Percentiles rank a stretch among this genome's conserved stretches.
Evolutionary conservation across 2,113 vertebrate genomes (phyloP).

Genomic region (Conger conger): DNA sequence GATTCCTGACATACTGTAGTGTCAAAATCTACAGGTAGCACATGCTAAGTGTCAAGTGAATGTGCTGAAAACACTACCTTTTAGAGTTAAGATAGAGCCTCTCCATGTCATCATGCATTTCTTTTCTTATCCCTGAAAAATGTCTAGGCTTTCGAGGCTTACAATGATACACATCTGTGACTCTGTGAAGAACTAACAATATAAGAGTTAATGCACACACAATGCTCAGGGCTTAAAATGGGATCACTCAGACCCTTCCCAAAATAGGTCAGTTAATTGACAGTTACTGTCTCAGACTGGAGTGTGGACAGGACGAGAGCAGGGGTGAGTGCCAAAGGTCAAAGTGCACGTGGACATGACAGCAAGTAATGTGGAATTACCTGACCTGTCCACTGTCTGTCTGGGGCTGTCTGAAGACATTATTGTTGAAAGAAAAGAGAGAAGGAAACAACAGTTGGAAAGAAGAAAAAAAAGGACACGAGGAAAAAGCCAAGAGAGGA

Average conservation of each 20-base stretch:
- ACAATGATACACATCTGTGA: not conserved
- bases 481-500: not conserved
- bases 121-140: not conserved
- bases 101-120: not conserved
- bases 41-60: not conserved
- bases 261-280: not conserved
- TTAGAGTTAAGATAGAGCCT: not conserved
- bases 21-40: not conserved
- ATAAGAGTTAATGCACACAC: not conserved
- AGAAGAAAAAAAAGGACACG: conserved; percentile 17
- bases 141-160: not conserved
- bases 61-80: not conserved
- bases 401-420: conserved; percentile 57
- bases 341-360: not conserved
- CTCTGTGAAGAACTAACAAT: not conserved
- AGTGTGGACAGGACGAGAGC: not conserved
- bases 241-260: not conserved
- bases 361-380: conserved; percentile 48
- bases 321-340: not conserved
- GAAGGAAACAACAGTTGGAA: conserved; percentile 8
- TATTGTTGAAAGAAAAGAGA: conserved; percentile 30
- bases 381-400: conserved; percentile 58
- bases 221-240: not conserved
- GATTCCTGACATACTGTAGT: too few species aligned
- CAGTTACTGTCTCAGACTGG: not conserved